Percentiles rank a stretch among this genome's conserved stretches.
These are phyloP conservation scores for Pardosa pseudoannulata DNA, from an alignment of 2,888 invertebrate genomes.

Conservation along the genomic window DNA sequence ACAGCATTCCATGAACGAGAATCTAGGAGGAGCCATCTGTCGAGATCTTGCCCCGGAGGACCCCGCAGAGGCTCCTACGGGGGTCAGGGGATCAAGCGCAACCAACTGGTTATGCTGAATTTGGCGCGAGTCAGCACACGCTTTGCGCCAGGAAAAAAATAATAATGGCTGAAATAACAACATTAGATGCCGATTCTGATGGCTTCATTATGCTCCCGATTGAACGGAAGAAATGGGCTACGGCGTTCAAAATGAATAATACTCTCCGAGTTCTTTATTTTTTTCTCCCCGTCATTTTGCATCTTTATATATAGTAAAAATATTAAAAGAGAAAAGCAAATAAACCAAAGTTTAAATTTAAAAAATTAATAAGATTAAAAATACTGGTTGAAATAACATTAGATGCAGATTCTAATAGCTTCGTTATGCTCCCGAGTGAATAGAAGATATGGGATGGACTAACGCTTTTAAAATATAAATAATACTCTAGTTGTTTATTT, in stretches of 20 bases:
- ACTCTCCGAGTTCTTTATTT: too few relatives aligned
- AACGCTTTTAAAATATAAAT: too few relatives aligned
- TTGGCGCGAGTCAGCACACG: slow-evolving; percentile 38
- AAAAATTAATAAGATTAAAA: too few relatives aligned
- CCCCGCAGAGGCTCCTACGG: slow-evolving; percentile 9
- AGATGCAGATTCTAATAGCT: too few relatives aligned
- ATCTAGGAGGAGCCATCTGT: slow-evolving; percentile 15
- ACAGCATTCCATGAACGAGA: not conserved
- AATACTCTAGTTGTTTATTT: too few relatives aligned
- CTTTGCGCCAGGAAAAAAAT: slow-evolving; percentile 33
- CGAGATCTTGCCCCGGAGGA: not conserved
- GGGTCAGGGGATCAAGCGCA: slow-evolving; percentile 49
- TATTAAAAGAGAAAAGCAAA: too few relatives aligned
- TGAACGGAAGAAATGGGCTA: not conserved
- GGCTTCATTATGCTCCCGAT: slow-evolving; percentile 35
- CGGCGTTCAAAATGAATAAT: not conserved
- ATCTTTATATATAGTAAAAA: too few relatives aligned
- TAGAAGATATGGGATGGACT: too few relatives aligned
- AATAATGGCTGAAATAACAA: slow-evolving; percentile 1
- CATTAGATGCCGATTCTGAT: slow-evolving; percentile 28
- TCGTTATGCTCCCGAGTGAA: too few relatives aligned
- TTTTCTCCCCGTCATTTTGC: too few relatives aligned
- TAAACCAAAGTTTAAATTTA: too few relatives aligned
- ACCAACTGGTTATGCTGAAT: slow-evolving; percentile 28
- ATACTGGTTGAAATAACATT: too few relatives aligned